Evolutionary conservation across 2,113 vertebrate species (phyloP).

Genomic region (Acanthisitta chloris): DNA sequence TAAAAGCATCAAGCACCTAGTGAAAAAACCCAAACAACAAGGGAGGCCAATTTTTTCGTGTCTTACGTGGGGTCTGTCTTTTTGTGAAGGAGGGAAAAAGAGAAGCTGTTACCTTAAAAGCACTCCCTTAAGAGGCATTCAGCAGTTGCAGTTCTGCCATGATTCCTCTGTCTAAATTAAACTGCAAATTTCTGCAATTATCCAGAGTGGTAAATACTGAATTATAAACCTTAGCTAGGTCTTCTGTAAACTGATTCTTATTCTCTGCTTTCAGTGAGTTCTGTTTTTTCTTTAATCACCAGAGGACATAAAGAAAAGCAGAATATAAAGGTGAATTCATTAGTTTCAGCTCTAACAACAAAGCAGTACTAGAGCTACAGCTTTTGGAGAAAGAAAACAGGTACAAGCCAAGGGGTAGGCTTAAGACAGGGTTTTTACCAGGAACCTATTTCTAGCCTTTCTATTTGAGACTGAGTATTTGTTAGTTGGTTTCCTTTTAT

Average conservation of each 20-base stretch:
- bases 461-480: neutral
- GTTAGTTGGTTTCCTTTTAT: neutral
- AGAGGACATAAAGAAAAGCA: neutral
- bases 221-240: neutral
- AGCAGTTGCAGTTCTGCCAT: neutral
- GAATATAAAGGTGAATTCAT: neutral
- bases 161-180: neutral
- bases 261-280: neutral
- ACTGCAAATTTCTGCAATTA: slow-evolving; percentile 1
- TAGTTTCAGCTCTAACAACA: neutral
- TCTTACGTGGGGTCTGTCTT: neutral
- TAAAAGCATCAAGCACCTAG: neutral
- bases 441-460: neutral
- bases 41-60: neutral
- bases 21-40: neutral
- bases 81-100: neutral
- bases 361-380: neutral
- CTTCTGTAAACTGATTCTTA: neutral
- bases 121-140: neutral
- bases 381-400: neutral
- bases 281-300: neutral
- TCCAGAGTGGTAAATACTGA: neutral
- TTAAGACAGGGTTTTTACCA: neutral
- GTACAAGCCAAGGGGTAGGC: neutral
- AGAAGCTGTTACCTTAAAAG: neutral